Conservation (phyloP, 2,113 vertebrate genomes). For the Galbula dea region DNA sequence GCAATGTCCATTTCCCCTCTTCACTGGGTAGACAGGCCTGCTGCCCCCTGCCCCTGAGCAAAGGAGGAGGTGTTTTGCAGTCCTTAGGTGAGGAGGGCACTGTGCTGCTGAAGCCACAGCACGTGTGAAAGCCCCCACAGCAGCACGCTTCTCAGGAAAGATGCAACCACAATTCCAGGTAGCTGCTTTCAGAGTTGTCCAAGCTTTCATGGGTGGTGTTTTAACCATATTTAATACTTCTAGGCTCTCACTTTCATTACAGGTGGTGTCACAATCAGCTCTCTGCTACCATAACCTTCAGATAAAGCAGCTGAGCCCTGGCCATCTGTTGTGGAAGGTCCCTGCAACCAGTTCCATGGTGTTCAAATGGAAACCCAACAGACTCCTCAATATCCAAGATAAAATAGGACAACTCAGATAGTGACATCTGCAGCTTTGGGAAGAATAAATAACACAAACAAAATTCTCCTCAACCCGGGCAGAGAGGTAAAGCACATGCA, state of each 20-base stretch:
- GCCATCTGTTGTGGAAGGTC: background rate
- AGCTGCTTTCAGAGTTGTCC: background rate
- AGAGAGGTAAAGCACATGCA: background rate
- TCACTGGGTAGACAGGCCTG: background rate
- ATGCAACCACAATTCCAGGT: background rate
- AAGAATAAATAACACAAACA: background rate
- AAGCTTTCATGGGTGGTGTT: background rate
- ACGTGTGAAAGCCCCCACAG: background rate
- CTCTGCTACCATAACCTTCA: background rate
- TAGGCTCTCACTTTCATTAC: background rate
- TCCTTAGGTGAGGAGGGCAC: background rate
- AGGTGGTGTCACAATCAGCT: background rate
- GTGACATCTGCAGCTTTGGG: background rate
- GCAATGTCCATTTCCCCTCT: background rate
- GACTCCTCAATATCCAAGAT: background rate
- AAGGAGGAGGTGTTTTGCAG: background rate
- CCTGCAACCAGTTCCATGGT: background rate
- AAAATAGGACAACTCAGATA: background rate
- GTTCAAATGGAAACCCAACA: background rate
- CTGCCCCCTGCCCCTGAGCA: rapidly evolving
- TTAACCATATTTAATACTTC: background rate
- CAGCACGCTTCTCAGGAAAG: background rate
- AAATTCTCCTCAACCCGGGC: background rate
- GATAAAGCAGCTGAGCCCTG: background rate
- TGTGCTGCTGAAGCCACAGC: background rate